phyloP scores from a whole-genome alignment of 1,140 invertebrate genomes.

The Papilio machaon region DNA sequence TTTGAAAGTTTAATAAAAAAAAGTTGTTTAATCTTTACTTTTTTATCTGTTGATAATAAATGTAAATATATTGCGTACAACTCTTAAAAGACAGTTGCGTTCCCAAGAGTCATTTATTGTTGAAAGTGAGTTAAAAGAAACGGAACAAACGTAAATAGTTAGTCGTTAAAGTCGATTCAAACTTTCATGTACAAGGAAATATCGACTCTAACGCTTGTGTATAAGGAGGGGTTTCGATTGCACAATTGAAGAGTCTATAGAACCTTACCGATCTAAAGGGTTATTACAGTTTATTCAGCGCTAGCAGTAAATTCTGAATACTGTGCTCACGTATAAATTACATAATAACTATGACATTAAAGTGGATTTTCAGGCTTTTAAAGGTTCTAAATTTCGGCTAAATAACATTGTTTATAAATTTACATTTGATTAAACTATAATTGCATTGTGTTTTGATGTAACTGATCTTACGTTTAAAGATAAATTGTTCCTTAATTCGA shows the following conservation, averaged over 20 bases:
- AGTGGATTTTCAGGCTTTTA: constrained; percentile 42
- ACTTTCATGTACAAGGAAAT: constrained; percentile 40
- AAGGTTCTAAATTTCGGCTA: constrained; percentile 16
- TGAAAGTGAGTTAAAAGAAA: constrained; percentile 73
- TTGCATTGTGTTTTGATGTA: not conserved
- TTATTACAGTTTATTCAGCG: constrained; percentile 71
- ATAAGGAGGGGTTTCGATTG: constrained; percentile 49
- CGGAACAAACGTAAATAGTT: constrained; percentile 58
- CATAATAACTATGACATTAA: constrained; percentile 58
- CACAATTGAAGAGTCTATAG: constrained; percentile 35
- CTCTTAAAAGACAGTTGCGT: constrained; percentile 59
- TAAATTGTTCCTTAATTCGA: not conserved
- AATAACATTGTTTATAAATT: constrained; percentile 18
- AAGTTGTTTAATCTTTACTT: not conserved
- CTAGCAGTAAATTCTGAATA: constrained; percentile 68
- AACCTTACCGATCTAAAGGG: constrained; percentile 43
- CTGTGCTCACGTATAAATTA: constrained; percentile 60
- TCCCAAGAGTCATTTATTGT: constrained; percentile 74
- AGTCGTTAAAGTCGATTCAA: constrained; percentile 51
- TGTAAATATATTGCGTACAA: constrained; percentile 12
- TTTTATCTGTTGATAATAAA: constrained; percentile 9
- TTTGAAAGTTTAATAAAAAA: not conserved
- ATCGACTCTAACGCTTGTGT: constrained; percentile 39
- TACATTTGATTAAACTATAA: not conserved
- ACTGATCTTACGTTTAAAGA: not conserved